Conservation (phyloP, 2,797 vertebrate genomes). For the Oreortyx pictus region DNA sequence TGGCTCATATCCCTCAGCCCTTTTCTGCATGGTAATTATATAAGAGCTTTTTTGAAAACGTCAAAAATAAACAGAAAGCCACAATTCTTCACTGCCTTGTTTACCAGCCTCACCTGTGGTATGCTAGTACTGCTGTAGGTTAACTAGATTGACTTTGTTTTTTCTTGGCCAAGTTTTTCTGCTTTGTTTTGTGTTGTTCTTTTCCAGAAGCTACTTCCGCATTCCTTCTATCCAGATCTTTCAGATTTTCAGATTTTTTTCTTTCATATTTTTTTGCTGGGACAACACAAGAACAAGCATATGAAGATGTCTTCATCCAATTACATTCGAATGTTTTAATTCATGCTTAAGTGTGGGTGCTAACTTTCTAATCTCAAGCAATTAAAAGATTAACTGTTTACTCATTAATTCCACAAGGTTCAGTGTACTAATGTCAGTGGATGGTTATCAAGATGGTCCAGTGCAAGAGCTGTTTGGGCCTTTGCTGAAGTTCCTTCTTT, state of each 20-base stretch:
- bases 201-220: background rate
- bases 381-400: background rate
- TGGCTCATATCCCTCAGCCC: background rate
- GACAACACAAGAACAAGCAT: background rate
- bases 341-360: background rate
- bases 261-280: background rate
- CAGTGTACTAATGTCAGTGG: background rate
- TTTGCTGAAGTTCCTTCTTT: background rate
- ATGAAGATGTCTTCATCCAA: background rate
- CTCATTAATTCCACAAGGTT: background rate
- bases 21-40: background rate
- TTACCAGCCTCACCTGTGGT: background rate
- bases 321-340: background rate
- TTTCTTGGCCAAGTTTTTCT: background rate
- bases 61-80: background rate
- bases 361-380: background rate
- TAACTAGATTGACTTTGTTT: background rate
- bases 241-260: background rate
- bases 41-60: background rate
- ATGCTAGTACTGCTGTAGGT: background rate
- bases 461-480: background rate
- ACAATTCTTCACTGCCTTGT: background rate
- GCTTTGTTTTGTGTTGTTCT: background rate
- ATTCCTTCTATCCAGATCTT: background rate
- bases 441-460: background rate